Percentiles rank a stretch among this genome's conserved stretches.
phyloP scores from a whole-genome alignment of 2,888 invertebrate genomes.

The Trimorus sp. region DNA sequence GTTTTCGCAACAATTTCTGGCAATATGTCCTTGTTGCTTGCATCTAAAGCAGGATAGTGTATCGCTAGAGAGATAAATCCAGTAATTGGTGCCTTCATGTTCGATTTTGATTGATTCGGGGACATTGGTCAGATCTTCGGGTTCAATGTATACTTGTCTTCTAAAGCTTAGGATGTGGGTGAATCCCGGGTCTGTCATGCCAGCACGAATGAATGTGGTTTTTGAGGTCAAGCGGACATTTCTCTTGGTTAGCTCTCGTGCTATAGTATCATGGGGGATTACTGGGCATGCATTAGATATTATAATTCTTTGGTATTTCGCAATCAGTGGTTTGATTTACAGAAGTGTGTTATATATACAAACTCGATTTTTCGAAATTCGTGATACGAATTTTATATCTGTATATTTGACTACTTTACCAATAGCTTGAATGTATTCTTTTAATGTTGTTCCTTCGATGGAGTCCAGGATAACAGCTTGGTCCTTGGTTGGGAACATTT shows the following conservation, averaged over 20 bases:
- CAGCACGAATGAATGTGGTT: slow-evolving; percentile 60
- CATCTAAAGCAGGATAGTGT: slow-evolving; percentile 40
- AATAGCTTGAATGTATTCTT: slow-evolving; percentile 8
- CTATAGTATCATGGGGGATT: slow-evolving; percentile 46
- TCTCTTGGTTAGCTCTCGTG: slow-evolving; percentile 42
- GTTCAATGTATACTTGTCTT: slow-evolving; percentile 60
- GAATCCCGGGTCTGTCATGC: slow-evolving; percentile 50
- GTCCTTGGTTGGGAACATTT: slow-evolving; percentile 16
- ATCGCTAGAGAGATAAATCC: slow-evolving; percentile 56
- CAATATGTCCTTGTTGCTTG: slow-evolving; percentile 40
- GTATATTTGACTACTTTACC: slow-evolving; percentile 2
- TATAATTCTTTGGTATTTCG: slow-evolving; percentile 44
- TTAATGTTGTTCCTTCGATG: not conserved
- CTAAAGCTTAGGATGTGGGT: slow-evolving; percentile 63
- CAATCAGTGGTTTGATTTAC: slow-evolving; percentile 51
- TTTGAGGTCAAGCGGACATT: slow-evolving; percentile 52
- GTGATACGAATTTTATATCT: slow-evolving; percentile 4
- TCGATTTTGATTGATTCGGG: slow-evolving; percentile 53
- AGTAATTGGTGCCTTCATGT: slow-evolving; percentile 54
- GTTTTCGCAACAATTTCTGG: slow-evolving; percentile 19
- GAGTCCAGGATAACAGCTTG: slow-evolving; percentile 9
- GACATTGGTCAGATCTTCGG: slow-evolving; percentile 50
- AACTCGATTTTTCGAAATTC: slow-evolving; percentile 41
- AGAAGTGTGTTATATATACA: slow-evolving; percentile 34
- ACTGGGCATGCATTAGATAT: slow-evolving; percentile 66